These are phyloP conservation scores for Hemicentrotus pulcherrimus DNA, from an alignment of 35 echinoderm and acorn worm species.

Conservation along the genomic window DNA sequence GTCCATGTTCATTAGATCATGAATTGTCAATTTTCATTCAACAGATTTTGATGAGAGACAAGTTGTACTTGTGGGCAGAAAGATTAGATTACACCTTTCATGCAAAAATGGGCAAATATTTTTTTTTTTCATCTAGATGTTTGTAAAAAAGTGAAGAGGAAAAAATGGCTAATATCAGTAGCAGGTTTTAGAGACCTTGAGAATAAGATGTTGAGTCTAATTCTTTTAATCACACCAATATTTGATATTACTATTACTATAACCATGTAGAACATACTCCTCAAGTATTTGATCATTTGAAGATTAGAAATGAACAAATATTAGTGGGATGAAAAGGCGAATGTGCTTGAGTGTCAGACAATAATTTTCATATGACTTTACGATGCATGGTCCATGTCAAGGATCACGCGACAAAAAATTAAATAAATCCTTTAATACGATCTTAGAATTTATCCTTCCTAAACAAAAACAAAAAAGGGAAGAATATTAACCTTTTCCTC, in stretches of 20 bases:
- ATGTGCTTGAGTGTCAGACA: not conserved
- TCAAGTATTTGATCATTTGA: not conserved
- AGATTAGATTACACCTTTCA: not conserved
- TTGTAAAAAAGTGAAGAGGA: not conserved
- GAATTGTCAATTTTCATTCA: not conserved
- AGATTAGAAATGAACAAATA: not conserved
- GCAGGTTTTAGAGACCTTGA: not conserved
- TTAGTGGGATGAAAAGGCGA: not conserved
- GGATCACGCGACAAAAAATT: not conserved
- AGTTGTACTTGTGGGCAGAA: not conserved
- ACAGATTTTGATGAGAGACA: not conserved
- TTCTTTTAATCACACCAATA: not conserved
- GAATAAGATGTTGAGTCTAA: not conserved
- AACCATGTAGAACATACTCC: not conserved
- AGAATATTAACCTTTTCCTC: not conserved
- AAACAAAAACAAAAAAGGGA: constrained; percentile 4
- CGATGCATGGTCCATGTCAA: not conserved
- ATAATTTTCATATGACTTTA: constrained; percentile 3
- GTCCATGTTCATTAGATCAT: not conserved
- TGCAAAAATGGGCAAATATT: not conserved
- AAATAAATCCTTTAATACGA: constrained; percentile 14
- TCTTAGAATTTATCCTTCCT: not conserved
- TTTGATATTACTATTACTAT: not conserved
- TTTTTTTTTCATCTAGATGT: not conserved
- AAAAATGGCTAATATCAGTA: not conserved